A percentile compares a stretch with the other conserved stretches of the same genome.
Evolutionary conservation across 2,797 vertebrate genomes (phyloP).

Genomic region (Xenopus petersii): DNA sequence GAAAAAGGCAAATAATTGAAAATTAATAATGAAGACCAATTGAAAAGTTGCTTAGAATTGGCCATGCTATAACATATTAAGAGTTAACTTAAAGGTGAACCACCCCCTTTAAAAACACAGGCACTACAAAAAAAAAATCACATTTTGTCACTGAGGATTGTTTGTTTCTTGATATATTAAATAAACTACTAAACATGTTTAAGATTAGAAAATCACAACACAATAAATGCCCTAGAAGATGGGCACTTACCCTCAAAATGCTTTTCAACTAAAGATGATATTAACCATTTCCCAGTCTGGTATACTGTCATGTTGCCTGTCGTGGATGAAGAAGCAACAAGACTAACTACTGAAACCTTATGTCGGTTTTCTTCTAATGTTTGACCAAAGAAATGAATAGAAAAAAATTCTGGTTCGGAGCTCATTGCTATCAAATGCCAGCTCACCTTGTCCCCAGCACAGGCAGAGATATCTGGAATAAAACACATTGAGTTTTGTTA

Average conservation of each 20-base stretch:
- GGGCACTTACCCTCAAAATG: constrained; percentile 80
- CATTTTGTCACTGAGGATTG: too few species aligned
- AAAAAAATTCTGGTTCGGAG: constrained; percentile 86
- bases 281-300: constrained; percentile 79
- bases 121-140: too few species aligned
- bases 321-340: constrained; percentile 76
- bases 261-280: constrained; percentile 80
- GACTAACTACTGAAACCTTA: constrained; percentile 79
- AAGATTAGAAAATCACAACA: too few species aligned
- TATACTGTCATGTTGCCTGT: constrained; percentile 78
- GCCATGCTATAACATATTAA: too few species aligned
- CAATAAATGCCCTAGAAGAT: too few species aligned
- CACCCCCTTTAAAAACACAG: too few species aligned
- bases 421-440: constrained; percentile 92
- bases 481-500: neutral
- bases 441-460: constrained; percentile 74
- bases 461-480: constrained; percentile 76
- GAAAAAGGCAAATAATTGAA: too few species aligned
- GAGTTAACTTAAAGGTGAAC: too few species aligned
- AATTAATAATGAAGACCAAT: too few species aligned
- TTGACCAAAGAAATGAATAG: constrained; percentile 89
- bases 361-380: constrained; percentile 75
- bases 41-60: too few species aligned
- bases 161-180: too few species aligned
- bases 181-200: too few species aligned